Evolutionary conservation across 2,888 invertebrate species (phyloP).

Genomic region (Oxycera nigricornis): DNA sequence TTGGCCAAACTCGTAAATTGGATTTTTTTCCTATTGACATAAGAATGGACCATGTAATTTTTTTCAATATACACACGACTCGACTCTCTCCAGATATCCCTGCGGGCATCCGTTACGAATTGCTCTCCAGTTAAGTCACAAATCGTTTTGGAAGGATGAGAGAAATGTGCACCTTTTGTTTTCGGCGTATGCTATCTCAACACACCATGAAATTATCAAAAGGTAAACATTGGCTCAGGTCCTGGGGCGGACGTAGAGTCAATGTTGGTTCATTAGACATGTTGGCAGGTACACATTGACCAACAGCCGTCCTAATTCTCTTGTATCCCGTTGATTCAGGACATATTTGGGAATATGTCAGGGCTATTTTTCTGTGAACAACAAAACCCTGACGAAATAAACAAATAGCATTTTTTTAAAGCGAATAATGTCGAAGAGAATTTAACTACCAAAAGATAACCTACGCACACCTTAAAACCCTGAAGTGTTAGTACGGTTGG

Average conservation of each 20-base stretch:
- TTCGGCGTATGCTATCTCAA: conserved; percentile 29
- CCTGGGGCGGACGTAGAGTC: neutral
- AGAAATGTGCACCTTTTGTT: conserved; percentile 40
- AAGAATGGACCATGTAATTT: conserved; percentile 15
- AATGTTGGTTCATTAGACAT: conserved; percentile 7
- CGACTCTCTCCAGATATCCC: neutral
- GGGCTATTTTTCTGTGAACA: neutral
- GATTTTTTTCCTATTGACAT: neutral
- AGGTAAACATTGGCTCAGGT: conserved; percentile 39
- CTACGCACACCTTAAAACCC: conserved; percentile 28
- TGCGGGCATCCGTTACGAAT: conserved; percentile 24
- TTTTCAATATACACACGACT: conserved; percentile 10
- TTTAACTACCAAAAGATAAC: conserved; percentile 33
- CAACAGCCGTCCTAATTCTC: conserved; percentile 34
- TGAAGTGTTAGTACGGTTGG: conserved; percentile 28
- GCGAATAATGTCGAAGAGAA: conserved; percentile 25
- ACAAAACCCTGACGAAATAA: neutral
- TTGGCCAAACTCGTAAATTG: neutral
- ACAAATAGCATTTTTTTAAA: conserved; percentile 20
- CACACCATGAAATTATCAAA: conserved; percentile 41
- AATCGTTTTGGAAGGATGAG: neutral
- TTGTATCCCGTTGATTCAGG: conserved; percentile 32
- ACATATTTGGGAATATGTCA: conserved; percentile 1
- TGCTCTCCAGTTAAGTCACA: conserved; percentile 18
- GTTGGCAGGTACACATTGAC: conserved; percentile 33